Evolutionary conservation across 2,113 vertebrate species (phyloP).

Genomic region (Malaclemys terrapin): DNA sequence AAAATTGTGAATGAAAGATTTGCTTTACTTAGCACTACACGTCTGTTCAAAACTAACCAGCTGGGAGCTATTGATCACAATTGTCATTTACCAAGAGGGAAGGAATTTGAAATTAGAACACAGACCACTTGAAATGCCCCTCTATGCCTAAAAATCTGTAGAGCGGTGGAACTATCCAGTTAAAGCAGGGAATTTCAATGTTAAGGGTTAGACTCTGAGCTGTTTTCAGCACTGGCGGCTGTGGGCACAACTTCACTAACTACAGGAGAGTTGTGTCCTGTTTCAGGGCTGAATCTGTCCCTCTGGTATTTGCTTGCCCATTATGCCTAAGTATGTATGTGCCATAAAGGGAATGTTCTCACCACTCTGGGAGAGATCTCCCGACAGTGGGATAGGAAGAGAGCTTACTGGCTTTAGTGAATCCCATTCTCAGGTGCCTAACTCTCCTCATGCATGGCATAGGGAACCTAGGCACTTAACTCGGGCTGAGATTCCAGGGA

Average conservation of each 20-base stretch:
- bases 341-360: background rate
- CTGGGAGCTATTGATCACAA: background rate
- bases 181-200: background rate
- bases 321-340: background rate
- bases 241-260: background rate
- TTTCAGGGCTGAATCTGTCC: background rate
- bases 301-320: background rate
- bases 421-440: background rate
- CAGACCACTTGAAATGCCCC: background rate
- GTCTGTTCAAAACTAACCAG: background rate
- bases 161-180: background rate
- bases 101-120: background rate
- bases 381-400: background rate
- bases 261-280: background rate
- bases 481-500: background rate
- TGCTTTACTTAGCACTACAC: background rate
- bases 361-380: background rate
- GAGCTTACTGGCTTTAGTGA: background rate
- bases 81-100: background rate
- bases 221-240: background rate
- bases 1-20: background rate
- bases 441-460: background rate
- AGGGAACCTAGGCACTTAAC: background rate
- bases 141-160: background rate
- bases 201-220: background rate